phyloP scores from a whole-genome alignment of 2,888 invertebrate genomes.

The Lapara coniferarum region DNA sequence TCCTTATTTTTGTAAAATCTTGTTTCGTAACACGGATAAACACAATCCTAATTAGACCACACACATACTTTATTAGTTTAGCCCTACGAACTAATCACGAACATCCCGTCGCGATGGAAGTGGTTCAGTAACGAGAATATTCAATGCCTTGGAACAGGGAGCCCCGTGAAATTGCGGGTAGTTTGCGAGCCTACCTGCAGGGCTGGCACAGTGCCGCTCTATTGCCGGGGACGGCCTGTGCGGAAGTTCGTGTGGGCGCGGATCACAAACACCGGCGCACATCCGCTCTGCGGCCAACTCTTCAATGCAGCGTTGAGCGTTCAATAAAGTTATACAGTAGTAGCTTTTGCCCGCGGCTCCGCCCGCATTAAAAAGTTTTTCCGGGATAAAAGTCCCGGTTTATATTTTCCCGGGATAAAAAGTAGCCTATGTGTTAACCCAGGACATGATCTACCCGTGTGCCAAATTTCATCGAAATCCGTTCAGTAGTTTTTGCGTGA shows the following conservation, averaged over 20 bases:
- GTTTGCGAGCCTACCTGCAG: background rate
- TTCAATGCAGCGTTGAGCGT: slow-evolving; percentile 46
- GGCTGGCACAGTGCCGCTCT: slow-evolving; percentile 48
- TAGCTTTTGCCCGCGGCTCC: too few species aligned
- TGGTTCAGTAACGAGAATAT: background rate
- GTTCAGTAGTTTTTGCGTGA: too few species aligned
- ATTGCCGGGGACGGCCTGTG: slow-evolving; percentile 67
- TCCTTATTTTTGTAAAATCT: background rate
- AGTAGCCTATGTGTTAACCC: too few species aligned
- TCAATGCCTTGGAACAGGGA: background rate
- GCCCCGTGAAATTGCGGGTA: background rate
- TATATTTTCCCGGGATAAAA: too few species aligned
- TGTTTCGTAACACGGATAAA: background rate
- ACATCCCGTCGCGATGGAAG: too few species aligned
- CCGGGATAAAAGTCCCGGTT: too few species aligned
- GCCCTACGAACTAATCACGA: too few species aligned
- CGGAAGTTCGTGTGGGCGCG: slow-evolving; percentile 74
- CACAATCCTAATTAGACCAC: too few species aligned
- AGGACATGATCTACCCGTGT: too few species aligned
- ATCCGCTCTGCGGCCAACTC: slow-evolving; percentile 55
- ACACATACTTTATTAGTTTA: too few species aligned
- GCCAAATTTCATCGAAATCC: too few species aligned
- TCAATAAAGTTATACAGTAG: slow-evolving; percentile 48
- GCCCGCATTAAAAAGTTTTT: too few species aligned
- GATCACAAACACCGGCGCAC: slow-evolving; percentile 64